phyloP scores from a whole-genome alignment of 2,888 invertebrate species.

The Rhogogaster chlorosoma region DNA sequence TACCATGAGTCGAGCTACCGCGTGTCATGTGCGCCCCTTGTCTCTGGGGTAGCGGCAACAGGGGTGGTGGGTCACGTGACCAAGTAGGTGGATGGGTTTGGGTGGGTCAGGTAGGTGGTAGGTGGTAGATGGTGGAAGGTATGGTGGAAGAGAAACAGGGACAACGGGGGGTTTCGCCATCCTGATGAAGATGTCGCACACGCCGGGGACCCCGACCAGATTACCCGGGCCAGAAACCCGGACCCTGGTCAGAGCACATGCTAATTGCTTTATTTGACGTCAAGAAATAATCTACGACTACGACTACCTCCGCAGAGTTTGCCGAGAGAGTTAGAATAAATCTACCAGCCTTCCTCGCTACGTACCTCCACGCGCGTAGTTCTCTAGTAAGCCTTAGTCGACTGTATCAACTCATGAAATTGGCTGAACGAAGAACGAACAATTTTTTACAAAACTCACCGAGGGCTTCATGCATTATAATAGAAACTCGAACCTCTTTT shows the following conservation, averaged over 20 bases:
- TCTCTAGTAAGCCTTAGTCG: background rate
- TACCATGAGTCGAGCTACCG: conserved; percentile 10
- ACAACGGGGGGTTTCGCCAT: conserved; percentile 39
- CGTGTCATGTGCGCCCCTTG: conserved; percentile 58
- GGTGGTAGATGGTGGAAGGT: conserved; percentile 1
- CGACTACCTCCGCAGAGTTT: conserved; percentile 28
- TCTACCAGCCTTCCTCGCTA: conserved; percentile 30
- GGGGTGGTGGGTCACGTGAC: conserved; percentile 67
- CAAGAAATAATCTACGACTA: conserved; percentile 75
- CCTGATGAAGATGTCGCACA: conserved; percentile 78
- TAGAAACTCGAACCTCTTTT: background rate
- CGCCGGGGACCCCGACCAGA: conserved; percentile 76
- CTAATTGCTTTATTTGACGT: conserved; percentile 79
- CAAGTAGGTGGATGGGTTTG: conserved; percentile 55
- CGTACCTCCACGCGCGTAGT: background rate
- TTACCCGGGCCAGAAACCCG: conserved; percentile 73
- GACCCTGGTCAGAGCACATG: conserved; percentile 76
- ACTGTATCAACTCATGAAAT: background rate
- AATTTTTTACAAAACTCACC: background rate
- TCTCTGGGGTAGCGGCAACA: conserved; percentile 63
- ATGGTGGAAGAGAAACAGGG: conserved; percentile 51
- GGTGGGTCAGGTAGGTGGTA: conserved; percentile 38
- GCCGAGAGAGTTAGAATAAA: conserved; percentile 42
- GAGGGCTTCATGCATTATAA: background rate
- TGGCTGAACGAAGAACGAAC: background rate